Conservation (phyloP, 2,888 invertebrate species). For the Dryococelus australis region DNA sequence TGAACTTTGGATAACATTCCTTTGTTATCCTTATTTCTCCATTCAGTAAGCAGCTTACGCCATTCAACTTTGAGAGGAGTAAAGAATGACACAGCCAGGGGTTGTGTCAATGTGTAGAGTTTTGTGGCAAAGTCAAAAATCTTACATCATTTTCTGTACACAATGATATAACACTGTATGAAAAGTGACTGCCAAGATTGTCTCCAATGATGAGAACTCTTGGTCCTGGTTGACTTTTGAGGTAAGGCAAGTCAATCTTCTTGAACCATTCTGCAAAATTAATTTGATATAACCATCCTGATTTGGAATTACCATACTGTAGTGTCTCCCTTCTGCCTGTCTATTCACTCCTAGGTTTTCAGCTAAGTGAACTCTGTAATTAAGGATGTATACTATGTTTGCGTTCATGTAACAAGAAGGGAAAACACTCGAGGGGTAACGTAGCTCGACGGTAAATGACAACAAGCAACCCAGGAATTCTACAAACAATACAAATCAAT, state of each 20-base stretch:
- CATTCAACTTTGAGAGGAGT: slow-evolving; percentile 17
- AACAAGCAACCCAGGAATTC: too few relatives aligned
- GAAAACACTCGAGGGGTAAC: too few relatives aligned
- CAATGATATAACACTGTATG: slow-evolving; percentile 16
- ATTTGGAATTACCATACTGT: not conserved
- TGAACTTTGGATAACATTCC: not conserved
- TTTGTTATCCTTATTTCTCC: slow-evolving; percentile 1
- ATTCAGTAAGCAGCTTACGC: not conserved
- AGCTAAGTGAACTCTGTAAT: too few relatives aligned
- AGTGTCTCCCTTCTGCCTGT: too few relatives aligned
- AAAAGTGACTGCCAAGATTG: slow-evolving; percentile 18
- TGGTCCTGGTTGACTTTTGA: not conserved
- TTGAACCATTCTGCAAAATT: slow-evolving; percentile 5
- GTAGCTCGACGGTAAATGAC: too few relatives aligned
- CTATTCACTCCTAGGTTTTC: too few relatives aligned
- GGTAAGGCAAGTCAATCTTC: not conserved
- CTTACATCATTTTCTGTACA: not conserved
- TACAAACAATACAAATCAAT: too few relatives aligned
- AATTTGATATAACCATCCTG: not conserved
- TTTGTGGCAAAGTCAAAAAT: not conserved
- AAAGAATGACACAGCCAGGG: not conserved
- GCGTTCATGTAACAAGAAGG: too few relatives aligned
- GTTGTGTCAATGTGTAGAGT: not conserved
- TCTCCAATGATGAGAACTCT: slow-evolving; percentile 27
- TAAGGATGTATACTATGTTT: too few relatives aligned